These are phyloP conservation scores for Vimba vimba DNA, from an alignment of 2,113 vertebrate species.

Conservation along the genomic window DNA sequence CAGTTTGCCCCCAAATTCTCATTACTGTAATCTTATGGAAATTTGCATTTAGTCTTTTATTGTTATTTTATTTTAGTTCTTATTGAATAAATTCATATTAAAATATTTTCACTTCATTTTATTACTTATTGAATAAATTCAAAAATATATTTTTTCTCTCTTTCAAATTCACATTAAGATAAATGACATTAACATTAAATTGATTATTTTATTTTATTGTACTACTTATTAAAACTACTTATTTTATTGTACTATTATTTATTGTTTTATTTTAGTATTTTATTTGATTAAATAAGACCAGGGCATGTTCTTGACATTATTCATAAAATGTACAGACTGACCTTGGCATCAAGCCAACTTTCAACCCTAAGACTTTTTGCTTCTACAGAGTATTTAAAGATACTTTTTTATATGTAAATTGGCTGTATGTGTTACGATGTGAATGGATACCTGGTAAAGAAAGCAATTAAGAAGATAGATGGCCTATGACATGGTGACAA, in stretches of 20 bases:
- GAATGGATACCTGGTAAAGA: slow-evolving; percentile 68
- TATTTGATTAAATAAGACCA: neutral
- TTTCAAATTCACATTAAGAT: neutral
- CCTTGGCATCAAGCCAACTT: neutral
- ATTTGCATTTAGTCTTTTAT: neutral
- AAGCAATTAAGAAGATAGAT: slow-evolving; percentile 81
- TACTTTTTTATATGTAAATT: slow-evolving; percentile 74
- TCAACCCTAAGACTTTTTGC: neutral
- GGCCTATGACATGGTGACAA: slow-evolving; percentile 62
- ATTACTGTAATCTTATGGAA: neutral
- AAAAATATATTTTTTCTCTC: neutral
- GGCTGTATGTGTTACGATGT: slow-evolving; percentile 71
- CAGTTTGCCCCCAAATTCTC: neutral
- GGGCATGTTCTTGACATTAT: neutral
- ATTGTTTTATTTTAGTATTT: neutral
- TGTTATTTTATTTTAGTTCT: neutral
- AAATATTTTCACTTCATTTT: neutral
- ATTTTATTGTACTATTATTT: neutral
- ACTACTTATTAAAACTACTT: neutral
- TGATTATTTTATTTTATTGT: neutral
- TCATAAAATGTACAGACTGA: neutral
- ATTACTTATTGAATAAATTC: too few relatives aligned
- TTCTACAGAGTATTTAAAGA: slow-evolving; percentile 64
- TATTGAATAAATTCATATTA: neutral
- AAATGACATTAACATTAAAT: neutral